Evolutionary conservation across 1,140 invertebrate species (phyloP).

Genomic region (Diorhabda carinulata): DNA sequence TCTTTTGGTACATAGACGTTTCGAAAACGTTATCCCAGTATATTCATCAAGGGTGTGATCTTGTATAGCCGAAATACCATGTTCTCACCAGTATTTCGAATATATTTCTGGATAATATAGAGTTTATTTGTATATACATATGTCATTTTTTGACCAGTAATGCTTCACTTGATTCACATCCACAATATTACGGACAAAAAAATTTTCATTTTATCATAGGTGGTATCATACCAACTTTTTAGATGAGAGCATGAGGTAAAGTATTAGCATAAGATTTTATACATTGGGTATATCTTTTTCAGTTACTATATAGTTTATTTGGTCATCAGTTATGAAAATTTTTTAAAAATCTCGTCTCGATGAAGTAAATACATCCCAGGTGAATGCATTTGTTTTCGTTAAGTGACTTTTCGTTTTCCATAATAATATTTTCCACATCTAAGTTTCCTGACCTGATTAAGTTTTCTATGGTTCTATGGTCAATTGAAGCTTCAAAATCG

Average conservation of each 20-base stretch:
- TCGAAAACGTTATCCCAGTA: slow-evolving; percentile 32
- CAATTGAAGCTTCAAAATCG: not conserved
- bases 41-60: slow-evolving; percentile 15
- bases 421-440: not conserved
- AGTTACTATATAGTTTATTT: not conserved
- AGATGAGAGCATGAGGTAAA: too few species aligned
- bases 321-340: not conserved
- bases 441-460: not conserved
- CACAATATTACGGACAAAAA: too few species aligned
- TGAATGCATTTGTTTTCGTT: not conserved
- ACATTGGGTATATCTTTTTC: too few species aligned
- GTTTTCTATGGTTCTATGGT: not conserved
- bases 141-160: not conserved
- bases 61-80: not conserved
- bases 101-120: slow-evolving; percentile 28
- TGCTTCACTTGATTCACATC: too few species aligned
- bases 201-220: too few species aligned
- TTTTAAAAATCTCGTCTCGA: not conserved
- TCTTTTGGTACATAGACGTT: slow-evolving; percentile 20
- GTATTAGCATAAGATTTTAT: too few species aligned
- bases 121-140: not conserved
- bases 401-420: not conserved
- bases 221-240: too few species aligned
- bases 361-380: not conserved
- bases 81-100: slow-evolving; percentile 29